Base-by-base conservation (phyloP, 2,113 vertebrate genomes). In the Lepus americanus region DNA sequence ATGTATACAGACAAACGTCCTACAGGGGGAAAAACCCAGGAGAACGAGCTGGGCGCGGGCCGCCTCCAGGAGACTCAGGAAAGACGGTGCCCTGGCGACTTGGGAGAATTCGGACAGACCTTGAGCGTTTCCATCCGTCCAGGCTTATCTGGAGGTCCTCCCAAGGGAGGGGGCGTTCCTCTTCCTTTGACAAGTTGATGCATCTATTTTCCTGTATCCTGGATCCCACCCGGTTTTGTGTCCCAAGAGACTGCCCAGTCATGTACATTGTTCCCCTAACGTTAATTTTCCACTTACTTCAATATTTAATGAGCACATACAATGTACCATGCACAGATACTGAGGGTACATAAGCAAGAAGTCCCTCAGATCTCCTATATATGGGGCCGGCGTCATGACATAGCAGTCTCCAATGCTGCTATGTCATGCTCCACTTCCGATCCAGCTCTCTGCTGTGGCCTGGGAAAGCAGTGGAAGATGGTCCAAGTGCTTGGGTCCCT, bases 221-320 rank as follows among this genome's bases (percentile, higher is more conserved):
- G 96, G 67, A 88, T 90, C 78, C 96, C 94, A 95, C 92, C 96
- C 97, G 93, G 79, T 94, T 94, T 90, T 89, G 77, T 88, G 66
- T 84, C 87, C 44, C 53, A 78, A 90, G 81, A 94, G 73, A 72
- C 73, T 76, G 69, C 88, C 93, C 81, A 76, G 88, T 83, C 67
- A 27, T 82, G 69, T 69, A n/a, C 81, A 29, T 90, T 94, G 36
- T 94, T 93, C 92, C 51, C 64, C 59, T 72, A 74, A 90, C 59
- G 84, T 90, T 82, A 51, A 51, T 89, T 84, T 96, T 92, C 23
- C 81, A 63, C 29, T 91, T 91, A 74, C 78, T 81, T 39, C 89
- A 44, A n/a, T 78, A 72, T 49, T 88, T 59, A 33, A 49, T 83
- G 49, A 95, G 51, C 76, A 87, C 79, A 61, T 87, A 27, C 59